Conservation (phyloP, 2,113 vertebrate genomes). For the Seriola rivoliana region DNA sequence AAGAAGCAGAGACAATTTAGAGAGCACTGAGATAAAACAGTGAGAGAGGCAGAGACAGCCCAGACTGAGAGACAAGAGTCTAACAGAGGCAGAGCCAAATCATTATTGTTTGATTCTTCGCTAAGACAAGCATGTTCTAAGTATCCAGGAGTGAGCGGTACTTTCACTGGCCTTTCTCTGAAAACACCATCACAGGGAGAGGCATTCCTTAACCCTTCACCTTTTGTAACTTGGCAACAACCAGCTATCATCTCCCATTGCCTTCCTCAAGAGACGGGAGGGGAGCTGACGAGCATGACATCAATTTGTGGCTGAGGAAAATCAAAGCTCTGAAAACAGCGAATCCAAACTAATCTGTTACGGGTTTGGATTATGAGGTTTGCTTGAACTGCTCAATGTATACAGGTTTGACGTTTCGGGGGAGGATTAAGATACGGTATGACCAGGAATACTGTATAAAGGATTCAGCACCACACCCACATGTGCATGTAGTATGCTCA, state of each 20-base stretch:
- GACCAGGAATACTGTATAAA: not conserved
- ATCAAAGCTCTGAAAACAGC: slow-evolving; percentile 47
- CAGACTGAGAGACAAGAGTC: slow-evolving; percentile 20
- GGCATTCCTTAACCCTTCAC: slow-evolving; percentile 69
- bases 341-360: slow-evolving; percentile 42
- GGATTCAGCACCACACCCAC: not conserved
- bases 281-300: slow-evolving; percentile 59
- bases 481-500: not conserved
- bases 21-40: slow-evolving; percentile 7
- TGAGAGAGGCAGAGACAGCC: not conserved
- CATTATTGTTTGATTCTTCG: slow-evolving; percentile 42
- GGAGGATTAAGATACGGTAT: slow-evolving; percentile 18
- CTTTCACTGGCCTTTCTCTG: slow-evolving; percentile 42
- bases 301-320: slow-evolving; percentile 56
- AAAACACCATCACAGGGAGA: slow-evolving; percentile 68
- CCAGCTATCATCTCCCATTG: slow-evolving; percentile 56
- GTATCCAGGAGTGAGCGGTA: slow-evolving; percentile 50
- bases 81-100: slow-evolving; percentile 44
- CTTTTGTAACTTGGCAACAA: slow-evolving; percentile 78
- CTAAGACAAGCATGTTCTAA: slow-evolving; percentile 56
- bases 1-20: slow-evolving; percentile 16
- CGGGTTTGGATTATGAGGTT: slow-evolving; percentile 31
- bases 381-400: not conserved
- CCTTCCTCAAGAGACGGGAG: slow-evolving; percentile 51
- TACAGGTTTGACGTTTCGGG: slow-evolving; percentile 15